A percentile compares a stretch with the other conserved stretches of the same genome.
Conservation (phyloP, 2,113 vertebrate species). For the Hyaena hyaena region DNA sequence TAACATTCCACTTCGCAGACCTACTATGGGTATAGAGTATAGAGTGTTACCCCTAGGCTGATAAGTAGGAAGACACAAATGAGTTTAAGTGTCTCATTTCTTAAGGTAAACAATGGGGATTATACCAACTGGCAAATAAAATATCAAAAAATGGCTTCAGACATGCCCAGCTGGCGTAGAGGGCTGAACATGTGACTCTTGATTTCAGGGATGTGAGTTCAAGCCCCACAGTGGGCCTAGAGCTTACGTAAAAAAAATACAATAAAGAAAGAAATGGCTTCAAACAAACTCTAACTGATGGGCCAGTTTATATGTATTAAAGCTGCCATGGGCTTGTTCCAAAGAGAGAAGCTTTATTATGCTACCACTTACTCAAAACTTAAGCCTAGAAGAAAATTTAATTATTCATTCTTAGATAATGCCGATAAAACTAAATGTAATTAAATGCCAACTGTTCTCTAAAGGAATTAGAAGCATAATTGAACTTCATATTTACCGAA, state of each 20-base stretch:
- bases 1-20: background rate
- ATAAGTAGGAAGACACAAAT: background rate
- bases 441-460: constrained; percentile 30
- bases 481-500: background rate
- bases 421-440: constrained; percentile 45
- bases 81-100: background rate
- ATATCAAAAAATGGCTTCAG: background rate
- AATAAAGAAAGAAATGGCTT: background rate
- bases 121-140: constrained; percentile 30
- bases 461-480: background rate
- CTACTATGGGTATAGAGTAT: background rate
- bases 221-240: background rate
- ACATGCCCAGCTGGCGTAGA: too few relatives aligned
- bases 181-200: background rate
- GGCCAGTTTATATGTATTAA: background rate
- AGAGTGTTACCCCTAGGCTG: background rate
- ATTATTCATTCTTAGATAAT: constrained; percentile 25
- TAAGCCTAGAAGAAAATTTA: constrained; percentile 22
- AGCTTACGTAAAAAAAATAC: background rate
- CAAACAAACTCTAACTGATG: background rate
- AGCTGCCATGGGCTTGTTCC: background rate
- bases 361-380: background rate
- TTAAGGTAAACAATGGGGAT: background rate
- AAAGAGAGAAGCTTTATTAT: constrained; percentile 21
- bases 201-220: background rate